Base-by-base conservation (phyloP, 2,797 vertebrate genomes). In the Decapterus maruadsi region DNA sequence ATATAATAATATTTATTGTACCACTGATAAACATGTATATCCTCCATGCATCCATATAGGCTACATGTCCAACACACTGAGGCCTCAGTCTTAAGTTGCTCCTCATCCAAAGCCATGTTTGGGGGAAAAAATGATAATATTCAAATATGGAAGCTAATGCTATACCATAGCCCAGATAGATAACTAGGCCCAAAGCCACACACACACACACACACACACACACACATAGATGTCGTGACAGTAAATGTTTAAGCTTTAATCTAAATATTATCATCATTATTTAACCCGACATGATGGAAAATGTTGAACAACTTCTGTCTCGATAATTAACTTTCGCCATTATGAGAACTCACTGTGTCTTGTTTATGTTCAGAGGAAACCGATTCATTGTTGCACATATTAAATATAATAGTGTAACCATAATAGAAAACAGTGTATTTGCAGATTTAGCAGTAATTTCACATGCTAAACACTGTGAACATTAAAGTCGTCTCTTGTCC, bases 11-110 rank as follows among this genome's bases (percentile, higher is more conserved):
- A 34, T 54, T 43, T 5, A 9, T 45, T 45, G 4, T 22, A 26
- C n/a, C 38, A 26, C 20, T 14, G 20, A 61, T 70, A 68, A 81
- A 68, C 42, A 58, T 58, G 34, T 72, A 57, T 11, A 77, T 54
- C n/a, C 3, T 2, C 17, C n/a, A 16, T 60, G 53, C 42, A 59
- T 48, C 63, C 40, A 26, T 29, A 69, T n/a, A n/a, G n/a, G n/a
- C n/a, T n/a, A 26, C 60, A 59, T 36, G 54, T 78, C 66, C 43
- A 58, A 17, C 26, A 38, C 1, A 46, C 0, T 54, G 42, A 81
- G 68, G 60, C 78, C 51, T 58, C 11, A 26, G 63, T 29, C 45
- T 11, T 22, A 7, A 31, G 12, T 7, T 40, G 14, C 34, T 51
- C 1, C 50, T 13, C 26, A 3, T 43, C 22, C 58, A 53, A 19